Evolutionary conservation across 1,140 invertebrate genomes (phyloP), one percentile per base, ranked within the genome.

Genomic region (Ceratina calcarata): DNA sequence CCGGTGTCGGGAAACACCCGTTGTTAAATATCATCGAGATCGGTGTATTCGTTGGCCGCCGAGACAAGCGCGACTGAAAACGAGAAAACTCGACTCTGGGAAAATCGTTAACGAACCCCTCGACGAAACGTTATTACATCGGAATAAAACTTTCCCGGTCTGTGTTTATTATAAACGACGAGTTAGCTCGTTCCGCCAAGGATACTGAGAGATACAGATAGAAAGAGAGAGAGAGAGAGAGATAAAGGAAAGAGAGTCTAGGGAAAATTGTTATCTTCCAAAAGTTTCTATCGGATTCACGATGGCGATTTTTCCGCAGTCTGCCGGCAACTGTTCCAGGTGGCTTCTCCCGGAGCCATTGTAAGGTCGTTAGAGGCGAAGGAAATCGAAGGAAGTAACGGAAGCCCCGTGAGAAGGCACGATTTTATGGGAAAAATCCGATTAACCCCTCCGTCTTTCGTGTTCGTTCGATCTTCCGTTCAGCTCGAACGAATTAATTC

Each of bases 391-490:
- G 67, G 51, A 82, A 57, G 12, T 22, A 51, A 65, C 24, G 24
- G 55, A 68, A 68, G 72, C 71, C 53, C 67, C 71, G 71, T 53
- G 82, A 79, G 68, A 77, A 85, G 83, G 64, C 62, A 85, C 83
- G 83, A 85, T 85, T 64, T 84, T 80, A 81, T 81, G 78, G 67
- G 75, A 86, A 85, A 85, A 85, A 86, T 86, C 84, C 84, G 79
- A 86, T 86, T 85, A 86, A 72, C 74, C 71, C 65, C 49, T 22
- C 27, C 49, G 18, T 37, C 68, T 68, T 70, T 79, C 71, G 65
- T 55, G 64, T 24, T 32, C 73, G 68, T 64, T 32, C 70, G 13
- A n/a, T 10, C 73, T 16, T 57, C 16, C 45, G 27, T 61, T 78
- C 53, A 37, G 10, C n/a, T 27, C 73, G 65, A 24, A 27, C 65